Conservation (phyloP, 1,140 invertebrate species). For the Oedothorax gibbosus region DNA sequence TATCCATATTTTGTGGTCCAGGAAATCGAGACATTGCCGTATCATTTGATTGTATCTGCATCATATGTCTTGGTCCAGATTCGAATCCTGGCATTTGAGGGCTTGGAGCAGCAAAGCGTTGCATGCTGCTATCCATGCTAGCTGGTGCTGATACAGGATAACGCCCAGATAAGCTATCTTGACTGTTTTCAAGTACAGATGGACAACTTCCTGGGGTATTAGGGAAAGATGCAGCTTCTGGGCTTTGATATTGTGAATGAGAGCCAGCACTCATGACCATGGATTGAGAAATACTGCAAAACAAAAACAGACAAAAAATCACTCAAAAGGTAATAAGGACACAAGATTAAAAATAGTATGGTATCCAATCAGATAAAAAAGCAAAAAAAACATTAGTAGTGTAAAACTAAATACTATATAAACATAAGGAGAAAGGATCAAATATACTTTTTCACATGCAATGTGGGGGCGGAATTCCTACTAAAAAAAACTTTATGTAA, state of each 20-base stretch:
- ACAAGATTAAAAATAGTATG: too few relatives aligned
- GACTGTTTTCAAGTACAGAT: conserved; percentile 52
- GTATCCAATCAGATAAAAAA: too few relatives aligned
- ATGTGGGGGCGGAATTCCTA: too few relatives aligned
- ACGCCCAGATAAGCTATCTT: conserved; percentile 52
- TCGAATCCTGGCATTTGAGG: conserved; percentile 62
- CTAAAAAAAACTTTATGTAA: too few relatives aligned
- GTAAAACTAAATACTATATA: too few relatives aligned
- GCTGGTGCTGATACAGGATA: conserved; percentile 50
- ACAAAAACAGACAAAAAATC: not conserved
- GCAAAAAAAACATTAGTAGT: too few relatives aligned
- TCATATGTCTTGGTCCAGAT: conserved; percentile 39
- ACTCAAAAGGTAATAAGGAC: too few relatives aligned
- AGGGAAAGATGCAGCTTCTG: conserved; percentile 59
- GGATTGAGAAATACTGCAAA: conserved; percentile 53
- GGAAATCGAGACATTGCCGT: conserved; percentile 47
- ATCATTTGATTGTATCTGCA: conserved; percentile 27
- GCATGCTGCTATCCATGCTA: conserved; percentile 52
- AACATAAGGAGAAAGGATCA: too few relatives aligned
- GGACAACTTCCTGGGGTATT: conserved; percentile 57
- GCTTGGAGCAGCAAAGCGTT: conserved; percentile 70
- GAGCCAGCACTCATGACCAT: conserved; percentile 56
- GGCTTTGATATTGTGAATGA: conserved; percentile 53
- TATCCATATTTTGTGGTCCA: conserved; percentile 66
- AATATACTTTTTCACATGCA: too few relatives aligned